Evolutionary conservation across 2,797 vertebrate species (phyloP).

Genomic region (Meriones psammophilus): DNA sequence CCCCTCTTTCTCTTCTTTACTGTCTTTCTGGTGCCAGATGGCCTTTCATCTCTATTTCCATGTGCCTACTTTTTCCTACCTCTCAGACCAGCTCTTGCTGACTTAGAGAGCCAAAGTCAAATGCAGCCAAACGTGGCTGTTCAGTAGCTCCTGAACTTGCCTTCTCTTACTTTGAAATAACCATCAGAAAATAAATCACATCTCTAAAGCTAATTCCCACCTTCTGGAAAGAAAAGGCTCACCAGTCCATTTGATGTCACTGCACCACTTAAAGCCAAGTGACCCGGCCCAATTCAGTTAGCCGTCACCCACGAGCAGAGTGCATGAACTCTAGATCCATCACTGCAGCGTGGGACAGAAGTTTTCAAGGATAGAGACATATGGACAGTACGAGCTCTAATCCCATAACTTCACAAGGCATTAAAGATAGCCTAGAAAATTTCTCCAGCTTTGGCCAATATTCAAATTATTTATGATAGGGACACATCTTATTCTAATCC

Average conservation of each 20-base stretch:
- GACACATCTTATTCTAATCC: background rate
- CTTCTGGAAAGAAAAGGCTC: background rate
- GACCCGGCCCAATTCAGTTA: background rate
- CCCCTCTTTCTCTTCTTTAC: background rate
- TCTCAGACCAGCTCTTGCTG: background rate
- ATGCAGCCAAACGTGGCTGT: background rate
- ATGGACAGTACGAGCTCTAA: rapidly evolving
- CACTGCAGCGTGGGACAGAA: background rate
- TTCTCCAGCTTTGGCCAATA: background rate
- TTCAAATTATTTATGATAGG: slow-evolving; percentile 5
- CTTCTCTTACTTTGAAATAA: slow-evolving; percentile 63
- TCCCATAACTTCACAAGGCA: background rate
- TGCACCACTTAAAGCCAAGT: background rate
- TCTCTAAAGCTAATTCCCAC: slow-evolving; percentile 6
- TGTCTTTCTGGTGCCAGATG: slow-evolving; percentile 32
- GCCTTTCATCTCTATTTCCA: slow-evolving; percentile 36
- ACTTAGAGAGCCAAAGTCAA: slow-evolving; percentile 57
- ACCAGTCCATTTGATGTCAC: background rate
- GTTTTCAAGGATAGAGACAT: background rate
- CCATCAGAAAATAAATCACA: slow-evolving; percentile 32
- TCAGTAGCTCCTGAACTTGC: slow-evolving; percentile 21
- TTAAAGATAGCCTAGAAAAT: slow-evolving; percentile 48
- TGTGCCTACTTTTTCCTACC: background rate
- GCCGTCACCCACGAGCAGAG: background rate
- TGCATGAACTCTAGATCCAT: background rate